Evolutionary conservation across 2,113 vertebrate species (phyloP).

Genomic region (Catharus minimus): DNA sequence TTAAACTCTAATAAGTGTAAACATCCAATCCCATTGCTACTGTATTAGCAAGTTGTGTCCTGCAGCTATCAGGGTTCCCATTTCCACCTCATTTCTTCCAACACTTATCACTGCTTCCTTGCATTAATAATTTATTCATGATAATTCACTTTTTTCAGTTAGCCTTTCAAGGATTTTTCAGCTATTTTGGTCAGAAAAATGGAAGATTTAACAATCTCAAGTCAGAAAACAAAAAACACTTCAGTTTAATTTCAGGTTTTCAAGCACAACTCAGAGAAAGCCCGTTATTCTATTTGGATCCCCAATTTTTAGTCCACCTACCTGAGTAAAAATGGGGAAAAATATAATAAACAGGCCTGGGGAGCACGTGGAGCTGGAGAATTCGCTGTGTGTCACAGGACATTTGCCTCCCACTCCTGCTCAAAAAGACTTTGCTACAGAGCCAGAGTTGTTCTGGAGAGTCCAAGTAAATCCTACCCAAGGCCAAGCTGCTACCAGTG

Average conservation of each 20-base stretch:
- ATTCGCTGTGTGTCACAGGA: background rate
- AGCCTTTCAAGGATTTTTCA: constrained; percentile 27
- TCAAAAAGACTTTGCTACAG: constrained; percentile 49
- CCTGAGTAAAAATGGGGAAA: constrained; percentile 74
- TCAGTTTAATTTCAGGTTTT: constrained; percentile 55
- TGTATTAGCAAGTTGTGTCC: background rate
- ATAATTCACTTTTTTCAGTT: background rate
- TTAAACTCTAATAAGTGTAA: constrained; percentile 38
- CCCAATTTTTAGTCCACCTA: constrained; percentile 65
- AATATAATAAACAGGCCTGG: constrained; percentile 52
- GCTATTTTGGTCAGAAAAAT: constrained; percentile 58
- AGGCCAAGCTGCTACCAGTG: constrained; percentile 39
- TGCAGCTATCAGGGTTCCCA: constrained; percentile 18
- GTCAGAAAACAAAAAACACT: constrained; percentile 26
- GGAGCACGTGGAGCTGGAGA: constrained; percentile 26
- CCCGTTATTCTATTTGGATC: constrained; percentile 21
- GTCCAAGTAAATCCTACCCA: constrained; percentile 38
- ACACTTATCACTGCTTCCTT: constrained; percentile 26
- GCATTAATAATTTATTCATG: constrained; percentile 43
- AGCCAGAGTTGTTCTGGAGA: constrained; percentile 36
- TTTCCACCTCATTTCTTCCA: constrained; percentile 30
- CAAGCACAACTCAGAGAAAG: constrained; percentile 57
- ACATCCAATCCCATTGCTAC: constrained; percentile 25
- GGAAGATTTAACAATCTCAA: constrained; percentile 56
- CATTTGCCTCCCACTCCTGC: constrained; percentile 22